Base-by-base conservation (phyloP, 1,140 invertebrate species). In the Microplitis mediator region DNA sequence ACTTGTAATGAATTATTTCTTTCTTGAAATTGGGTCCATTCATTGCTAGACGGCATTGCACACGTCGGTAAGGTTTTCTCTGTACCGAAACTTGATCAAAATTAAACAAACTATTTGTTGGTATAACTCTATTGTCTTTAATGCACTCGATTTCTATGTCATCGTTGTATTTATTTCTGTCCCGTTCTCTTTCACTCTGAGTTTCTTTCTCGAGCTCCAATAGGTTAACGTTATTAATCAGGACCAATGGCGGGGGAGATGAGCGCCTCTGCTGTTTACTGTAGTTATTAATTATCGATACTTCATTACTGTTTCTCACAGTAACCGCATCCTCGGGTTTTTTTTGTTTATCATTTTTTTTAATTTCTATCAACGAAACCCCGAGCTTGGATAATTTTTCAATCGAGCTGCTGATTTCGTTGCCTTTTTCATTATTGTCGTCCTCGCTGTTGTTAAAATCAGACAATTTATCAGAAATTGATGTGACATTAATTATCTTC, bases 1-100 rank as follows among this genome's bases (percentile, higher is more conserved):
- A 87, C n/a, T 79, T 76, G 13, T 82, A 86, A 69, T 83, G 71
- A 8, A 81, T 51, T 2, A 45, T 51, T 5, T 58, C 31, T 9
- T 73, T 63, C 2, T 74, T 45, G 3, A 69, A 54, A 16, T 74
- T 62, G 5, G 81, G 77, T 13, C 78, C 77, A 65, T 81, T 82
- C 2, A 86, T 14, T 5, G 84, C 83, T 2, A 61, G 31, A 1
- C 39, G 6, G 0, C 1, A 14, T 65, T 2, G 5, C 16, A 6
- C 23, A 6, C 23, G 36, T 52, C 1, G 0, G 6, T 13, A 16
- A 5, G 9, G 13, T 4, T 72, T 23, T 1, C n/a, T 66, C 51
- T 54, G 52, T 13, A 54, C 14, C 9, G 52, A 14, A 14, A 54
- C 13, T 23, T 5, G 4, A 5, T 54, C n/a, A 4, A n/a, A 13